These are phyloP conservation scores for Scelioninae gen. 1 DNA, from an alignment of 2,888 invertebrate genomes.

Conservation along the genomic window DNA sequence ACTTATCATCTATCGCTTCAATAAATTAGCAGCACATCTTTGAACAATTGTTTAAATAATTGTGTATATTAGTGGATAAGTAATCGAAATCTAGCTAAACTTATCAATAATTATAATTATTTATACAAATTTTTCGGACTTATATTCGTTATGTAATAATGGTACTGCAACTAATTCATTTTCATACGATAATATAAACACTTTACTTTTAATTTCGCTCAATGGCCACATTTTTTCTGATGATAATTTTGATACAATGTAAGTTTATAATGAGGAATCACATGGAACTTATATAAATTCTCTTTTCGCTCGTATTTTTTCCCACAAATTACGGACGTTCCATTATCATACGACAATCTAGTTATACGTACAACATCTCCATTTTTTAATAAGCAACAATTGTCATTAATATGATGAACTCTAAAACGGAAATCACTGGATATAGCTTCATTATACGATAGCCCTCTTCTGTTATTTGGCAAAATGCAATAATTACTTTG, in stretches of 20 bases:
- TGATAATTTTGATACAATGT: conserved; percentile 30
- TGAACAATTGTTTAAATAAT: too few relatives aligned
- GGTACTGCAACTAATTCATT: conserved; percentile 8
- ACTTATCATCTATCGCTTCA: too few relatives aligned
- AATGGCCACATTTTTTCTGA: conserved; percentile 29
- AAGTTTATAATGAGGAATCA: conserved; percentile 29
- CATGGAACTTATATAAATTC: conserved; percentile 39
- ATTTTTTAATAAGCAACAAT: conserved; percentile 30
- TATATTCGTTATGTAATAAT: conserved; percentile 35
- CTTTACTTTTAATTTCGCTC: conserved; percentile 30
- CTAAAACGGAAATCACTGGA: conserved; percentile 20
- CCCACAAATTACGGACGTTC: conserved; percentile 11
- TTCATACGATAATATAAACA: conserved; percentile 22
- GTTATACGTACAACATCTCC: conserved; percentile 32
- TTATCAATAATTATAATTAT: too few relatives aligned
- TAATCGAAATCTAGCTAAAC: too few relatives aligned
- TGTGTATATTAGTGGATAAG: too few relatives aligned
- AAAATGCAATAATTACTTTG: conserved; percentile 13
- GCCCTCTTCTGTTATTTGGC: conserved; percentile 29
- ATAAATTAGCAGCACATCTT: too few relatives aligned
- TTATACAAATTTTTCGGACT: conserved; percentile 7
- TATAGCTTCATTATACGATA: conserved; percentile 9
- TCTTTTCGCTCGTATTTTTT: conserved; percentile 33
- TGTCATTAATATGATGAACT: conserved; percentile 25
- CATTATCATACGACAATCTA: conserved; percentile 31